phyloP scores from a whole-genome alignment of 2,888 invertebrate genomes.

The Drosophila meridionalis region DNA sequence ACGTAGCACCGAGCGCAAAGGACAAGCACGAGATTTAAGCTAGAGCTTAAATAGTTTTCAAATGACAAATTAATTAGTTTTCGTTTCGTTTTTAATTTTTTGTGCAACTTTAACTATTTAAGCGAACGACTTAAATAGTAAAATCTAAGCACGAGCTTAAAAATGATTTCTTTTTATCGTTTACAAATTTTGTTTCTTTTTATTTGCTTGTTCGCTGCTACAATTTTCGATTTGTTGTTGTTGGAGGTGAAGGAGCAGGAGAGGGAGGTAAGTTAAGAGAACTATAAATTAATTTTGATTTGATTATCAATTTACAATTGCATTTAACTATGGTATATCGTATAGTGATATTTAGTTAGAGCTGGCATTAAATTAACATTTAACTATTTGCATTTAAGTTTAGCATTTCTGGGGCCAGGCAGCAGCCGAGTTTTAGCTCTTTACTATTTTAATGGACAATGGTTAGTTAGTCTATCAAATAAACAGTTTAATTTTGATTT shows the following conservation, averaged over 20 bases:
- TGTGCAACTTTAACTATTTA: slow-evolving; percentile 62
- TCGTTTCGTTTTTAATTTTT: neutral
- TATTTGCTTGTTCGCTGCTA: slow-evolving; percentile 8
- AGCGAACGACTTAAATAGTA: slow-evolving; percentile 68
- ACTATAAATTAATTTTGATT: slow-evolving; percentile 73
- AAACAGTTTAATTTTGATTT: slow-evolving; percentile 4
- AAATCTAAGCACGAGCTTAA: slow-evolving; percentile 48
- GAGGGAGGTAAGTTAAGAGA: slow-evolving; percentile 1
- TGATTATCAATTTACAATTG: slow-evolving; percentile 64
- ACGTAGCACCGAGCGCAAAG: slow-evolving; percentile 33
- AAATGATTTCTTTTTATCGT: slow-evolving; percentile 2
- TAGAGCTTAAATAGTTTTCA: slow-evolving; percentile 11
- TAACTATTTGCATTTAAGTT: slow-evolving; percentile 64
- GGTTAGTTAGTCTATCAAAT: slow-evolving; percentile 2
- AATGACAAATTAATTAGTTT: slow-evolving; percentile 18
- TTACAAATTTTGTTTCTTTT: neutral
- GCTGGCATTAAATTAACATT: slow-evolving; percentile 65
- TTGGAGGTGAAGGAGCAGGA: neutral
- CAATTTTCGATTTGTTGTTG: slow-evolving; percentile 31
- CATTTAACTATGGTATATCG: slow-evolving; percentile 70
- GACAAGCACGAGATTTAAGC: slow-evolving; percentile 21
- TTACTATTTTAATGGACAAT: slow-evolving; percentile 8
- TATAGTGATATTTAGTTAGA: slow-evolving; percentile 63
- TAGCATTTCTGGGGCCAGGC: slow-evolving; percentile 45
- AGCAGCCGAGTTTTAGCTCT: slow-evolving; percentile 9